phyloP scores from a whole-genome alignment of 2,113 vertebrate genomes.

The Penelope pileata region DNA sequence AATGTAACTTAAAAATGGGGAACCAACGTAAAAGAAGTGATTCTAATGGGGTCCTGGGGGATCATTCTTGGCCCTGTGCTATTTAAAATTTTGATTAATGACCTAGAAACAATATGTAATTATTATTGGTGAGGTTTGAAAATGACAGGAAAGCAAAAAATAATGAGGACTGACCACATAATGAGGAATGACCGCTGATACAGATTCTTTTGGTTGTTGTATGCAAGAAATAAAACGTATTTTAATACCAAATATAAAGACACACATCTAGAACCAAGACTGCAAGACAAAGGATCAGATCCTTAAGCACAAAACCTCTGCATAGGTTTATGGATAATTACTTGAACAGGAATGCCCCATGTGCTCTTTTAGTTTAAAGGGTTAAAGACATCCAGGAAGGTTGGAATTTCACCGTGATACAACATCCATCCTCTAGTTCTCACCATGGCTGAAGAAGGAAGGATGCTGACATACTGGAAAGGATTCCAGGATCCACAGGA shows the following conservation, averaged over 20 bases:
- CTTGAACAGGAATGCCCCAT: background rate
- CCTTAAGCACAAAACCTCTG: background rate
- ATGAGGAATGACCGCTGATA: background rate
- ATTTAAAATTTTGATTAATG: constrained; percentile 37
- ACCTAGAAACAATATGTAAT: constrained; percentile 44
- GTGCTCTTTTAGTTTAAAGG: background rate
- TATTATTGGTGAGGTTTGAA: background rate
- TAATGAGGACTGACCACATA: background rate
- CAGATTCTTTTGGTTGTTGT: background rate
- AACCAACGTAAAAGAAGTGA: background rate
- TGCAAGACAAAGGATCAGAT: background rate
- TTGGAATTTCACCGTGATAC: background rate
- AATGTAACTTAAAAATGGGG: background rate
- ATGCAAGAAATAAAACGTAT: background rate
- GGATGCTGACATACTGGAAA: background rate
- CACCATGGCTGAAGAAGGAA: background rate
- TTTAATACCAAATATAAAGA: background rate
- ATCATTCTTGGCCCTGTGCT: background rate
- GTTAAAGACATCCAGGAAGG: background rate
- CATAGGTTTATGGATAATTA: background rate
- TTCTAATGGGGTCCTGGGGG: background rate
- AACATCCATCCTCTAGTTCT: background rate
- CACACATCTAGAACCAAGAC: background rate
- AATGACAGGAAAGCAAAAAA: background rate
- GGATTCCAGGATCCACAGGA: background rate